These are phyloP conservation scores for Drosophila pachea DNA, from an alignment of 1,140 invertebrate species.

Conservation along the genomic window DNA sequence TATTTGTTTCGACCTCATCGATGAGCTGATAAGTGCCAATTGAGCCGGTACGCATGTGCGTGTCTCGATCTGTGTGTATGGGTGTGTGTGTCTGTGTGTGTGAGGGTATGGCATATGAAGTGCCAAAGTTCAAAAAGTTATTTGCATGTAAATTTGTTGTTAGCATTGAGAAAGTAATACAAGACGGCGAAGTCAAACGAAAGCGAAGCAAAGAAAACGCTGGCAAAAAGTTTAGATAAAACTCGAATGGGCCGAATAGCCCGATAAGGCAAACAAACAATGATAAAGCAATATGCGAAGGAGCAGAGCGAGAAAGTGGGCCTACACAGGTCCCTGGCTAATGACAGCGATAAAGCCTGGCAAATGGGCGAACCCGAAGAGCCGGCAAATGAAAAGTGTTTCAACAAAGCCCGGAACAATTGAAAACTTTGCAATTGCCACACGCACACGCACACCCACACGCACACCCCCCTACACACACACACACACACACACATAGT, in stretches of 20 bases:
- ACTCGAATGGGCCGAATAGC: constrained; percentile 50
- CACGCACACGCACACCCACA: constrained; percentile 25
- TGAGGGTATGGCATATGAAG: constrained; percentile 43
- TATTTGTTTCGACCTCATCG: constrained; percentile 62
- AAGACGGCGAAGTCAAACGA: constrained; percentile 44
- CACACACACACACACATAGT: not conserved
- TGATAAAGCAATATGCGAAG: constrained; percentile 34
- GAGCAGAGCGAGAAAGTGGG: not conserved
- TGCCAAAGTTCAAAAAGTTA: constrained; percentile 75
- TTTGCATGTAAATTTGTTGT: constrained; percentile 77
- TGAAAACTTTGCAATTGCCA: constrained; percentile 50
- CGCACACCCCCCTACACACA: constrained; percentile 9
- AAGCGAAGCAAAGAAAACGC: constrained; percentile 32
- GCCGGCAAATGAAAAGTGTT: constrained; percentile 52
- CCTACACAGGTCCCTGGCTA: constrained; percentile 16
- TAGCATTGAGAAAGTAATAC: constrained; percentile 73
- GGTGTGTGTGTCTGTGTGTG: constrained; percentile 26
- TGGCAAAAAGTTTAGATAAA: constrained; percentile 63
- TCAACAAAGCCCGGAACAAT: constrained; percentile 52
- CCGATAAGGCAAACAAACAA: constrained; percentile 34
- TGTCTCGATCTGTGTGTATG: too few relatives aligned
- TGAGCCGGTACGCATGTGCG: constrained; percentile 55
- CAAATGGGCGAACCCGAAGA: constrained; percentile 34
- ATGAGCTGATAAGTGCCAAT: constrained; percentile 75
- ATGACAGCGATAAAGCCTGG: constrained; percentile 38